Base-by-base conservation (phyloP, 2,797 vertebrate genomes). In the Phrynocephalus vlangalii region DNA sequence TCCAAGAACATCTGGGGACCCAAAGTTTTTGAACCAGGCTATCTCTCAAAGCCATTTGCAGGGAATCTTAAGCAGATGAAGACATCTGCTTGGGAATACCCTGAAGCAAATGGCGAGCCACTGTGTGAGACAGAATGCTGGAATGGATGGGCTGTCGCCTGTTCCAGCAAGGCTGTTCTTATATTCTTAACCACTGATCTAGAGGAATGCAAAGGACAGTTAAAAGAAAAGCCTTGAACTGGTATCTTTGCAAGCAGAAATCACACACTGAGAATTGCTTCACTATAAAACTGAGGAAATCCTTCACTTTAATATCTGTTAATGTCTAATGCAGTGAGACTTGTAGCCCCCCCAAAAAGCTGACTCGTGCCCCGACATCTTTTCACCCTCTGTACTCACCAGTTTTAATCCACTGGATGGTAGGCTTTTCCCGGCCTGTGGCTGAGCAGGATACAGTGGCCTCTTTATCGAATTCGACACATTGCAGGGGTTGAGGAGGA, bases 401-500 rank as follows among this genome's bases (percentile, higher is more conserved):
- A 96, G 98, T 97, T 97, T 98, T 98, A 91, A 97, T 97, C 99
- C 99, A 99, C 92, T 95, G 98, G 95, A 99, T 97, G 60, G 95
- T 96, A 87, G 99, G 99, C n/a, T 91, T 95, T 94, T 98, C 97
- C 86, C 97, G 94, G 89, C 98, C 99, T 0, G 97, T 99, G 88
- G 99, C 99, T 0, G 98, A 98, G 90, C 99, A 99, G 91, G 97
- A 98, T 87, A 99, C 97, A 0, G 94, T 98, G 86, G 97, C 97
- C 80, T 98, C 97, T 87, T 98, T 98, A 93, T 99, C 97, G 90
- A 99, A 97, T 96, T 99, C 98, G 96, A 99, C 97, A 95, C 99
- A 99, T 94, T 99, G 99, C 86, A 97, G 93, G 0, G 98, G 95
- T 94, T 98, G 98, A 1, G 99, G 99, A 0, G 98, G 97, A 0